Percentiles rank a stretch among this genome's conserved stretches.
These are phyloP conservation scores for human (Homo sapiens) DNA, from an alignment of 2,113 vertebrate genomes.

Conservation along the genomic window GRCh38 chr19:19547001-19547500, in stretches of 20 bases:
- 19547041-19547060: background rate
- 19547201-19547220: background rate
- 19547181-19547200: background rate
- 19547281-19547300: background rate
- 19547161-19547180: background rate
- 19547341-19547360: background rate
- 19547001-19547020: background rate
- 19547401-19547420: background rate
- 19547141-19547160: background rate
- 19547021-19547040: background rate
- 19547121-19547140: background rate
- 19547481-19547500: background rate
- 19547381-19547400: background rate
- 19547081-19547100: background rate
- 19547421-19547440: accelerated
- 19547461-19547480: background rate
- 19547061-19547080: background rate
- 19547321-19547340: background rate
- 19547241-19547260: background rate
- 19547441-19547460: background rate
- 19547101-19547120: background rate
- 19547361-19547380: background rate
- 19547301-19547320: slow-evolving; percentile 56
- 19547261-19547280: background rate
- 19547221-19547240: background rate